Conservation (phyloP, 2,888 invertebrate species). For the Netelia virgata region DNA sequence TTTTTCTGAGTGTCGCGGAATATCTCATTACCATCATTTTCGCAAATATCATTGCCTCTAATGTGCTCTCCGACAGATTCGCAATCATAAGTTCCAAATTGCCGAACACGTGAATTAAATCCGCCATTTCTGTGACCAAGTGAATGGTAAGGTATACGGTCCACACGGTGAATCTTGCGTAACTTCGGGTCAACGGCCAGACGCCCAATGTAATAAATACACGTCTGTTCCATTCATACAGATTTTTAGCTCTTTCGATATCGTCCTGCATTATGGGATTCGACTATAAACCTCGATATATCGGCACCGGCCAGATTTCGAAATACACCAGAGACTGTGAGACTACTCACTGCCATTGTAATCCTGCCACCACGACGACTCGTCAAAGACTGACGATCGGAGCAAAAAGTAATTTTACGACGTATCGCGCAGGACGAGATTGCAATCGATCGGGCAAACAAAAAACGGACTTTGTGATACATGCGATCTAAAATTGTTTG, state of each 20-base stretch:
- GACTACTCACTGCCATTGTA: conserved; percentile 40
- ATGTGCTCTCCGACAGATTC: conserved; percentile 62
- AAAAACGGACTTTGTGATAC: background rate
- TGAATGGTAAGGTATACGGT: conserved; percentile 51
- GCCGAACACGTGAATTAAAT: conserved; percentile 61
- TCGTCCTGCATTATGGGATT: conserved; percentile 55
- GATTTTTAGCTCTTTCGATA: conserved; percentile 53
- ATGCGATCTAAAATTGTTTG: conserved; percentile 8
- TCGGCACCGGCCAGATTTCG: background rate
- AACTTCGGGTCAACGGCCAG: conserved; percentile 66
- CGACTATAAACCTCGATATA: background rate
- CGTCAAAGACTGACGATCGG: conserved; percentile 32
- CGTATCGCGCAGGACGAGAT: conserved; percentile 18
- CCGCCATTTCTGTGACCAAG: conserved; percentile 47
- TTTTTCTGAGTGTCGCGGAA: conserved; percentile 31
- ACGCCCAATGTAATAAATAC: conserved; percentile 65
- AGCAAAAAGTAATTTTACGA: conserved; percentile 9
- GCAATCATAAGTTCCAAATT: conserved; percentile 66
- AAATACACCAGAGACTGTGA: background rate
- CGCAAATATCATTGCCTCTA: conserved; percentile 54
- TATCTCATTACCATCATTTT: conserved; percentile 58
- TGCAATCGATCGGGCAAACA: background rate
- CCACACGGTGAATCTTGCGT: conserved; percentile 64
- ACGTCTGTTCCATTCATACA: conserved; percentile 60
- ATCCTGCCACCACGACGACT: conserved; percentile 3